phyloP scores from a whole-genome alignment of 2,113 vertebrate genomes.

The Zosterops pallidus region DNA sequence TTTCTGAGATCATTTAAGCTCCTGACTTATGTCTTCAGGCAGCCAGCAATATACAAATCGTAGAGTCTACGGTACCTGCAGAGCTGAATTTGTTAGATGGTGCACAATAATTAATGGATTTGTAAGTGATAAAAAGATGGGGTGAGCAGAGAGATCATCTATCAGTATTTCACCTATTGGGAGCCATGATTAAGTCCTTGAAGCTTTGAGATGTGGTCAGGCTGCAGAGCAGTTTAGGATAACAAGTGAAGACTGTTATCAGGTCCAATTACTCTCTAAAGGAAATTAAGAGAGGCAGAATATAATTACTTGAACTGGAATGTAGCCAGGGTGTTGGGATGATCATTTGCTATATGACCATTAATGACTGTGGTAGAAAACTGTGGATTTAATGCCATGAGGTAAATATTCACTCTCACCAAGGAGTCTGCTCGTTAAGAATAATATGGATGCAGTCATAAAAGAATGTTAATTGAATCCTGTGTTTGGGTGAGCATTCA shows the following conservation, averaged over 20 bases:
- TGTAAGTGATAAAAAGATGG: conserved; percentile 17
- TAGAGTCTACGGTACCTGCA: neutral
- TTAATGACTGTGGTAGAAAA: conserved; percentile 49
- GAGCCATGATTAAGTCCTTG: conserved; percentile 23
- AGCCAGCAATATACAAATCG: neutral
- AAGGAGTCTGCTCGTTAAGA: conserved; percentile 39
- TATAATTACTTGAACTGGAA: conserved; percentile 62
- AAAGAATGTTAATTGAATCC: conserved; percentile 48
- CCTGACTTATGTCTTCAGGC: neutral
- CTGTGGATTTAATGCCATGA: conserved; percentile 36
- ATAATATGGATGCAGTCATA: conserved; percentile 44
- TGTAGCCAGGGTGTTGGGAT: conserved; percentile 34
- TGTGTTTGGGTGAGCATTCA: neutral
- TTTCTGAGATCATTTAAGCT: conserved; percentile 21
- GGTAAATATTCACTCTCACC: conserved; percentile 52
- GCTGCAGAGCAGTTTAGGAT: conserved; percentile 27
- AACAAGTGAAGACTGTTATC: conserved; percentile 35
- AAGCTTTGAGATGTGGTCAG: conserved; percentile 46
- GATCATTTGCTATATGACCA: conserved; percentile 54
- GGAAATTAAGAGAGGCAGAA: conserved; percentile 59
- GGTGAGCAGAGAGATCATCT: neutral
- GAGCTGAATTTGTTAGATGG: neutral
- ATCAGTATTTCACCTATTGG: conserved; percentile 40
- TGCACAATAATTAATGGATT: conserved; percentile 35
- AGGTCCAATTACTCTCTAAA: conserved; percentile 43